Conservation (phyloP, 2,113 vertebrate species). For the Garra rufa region DNA sequence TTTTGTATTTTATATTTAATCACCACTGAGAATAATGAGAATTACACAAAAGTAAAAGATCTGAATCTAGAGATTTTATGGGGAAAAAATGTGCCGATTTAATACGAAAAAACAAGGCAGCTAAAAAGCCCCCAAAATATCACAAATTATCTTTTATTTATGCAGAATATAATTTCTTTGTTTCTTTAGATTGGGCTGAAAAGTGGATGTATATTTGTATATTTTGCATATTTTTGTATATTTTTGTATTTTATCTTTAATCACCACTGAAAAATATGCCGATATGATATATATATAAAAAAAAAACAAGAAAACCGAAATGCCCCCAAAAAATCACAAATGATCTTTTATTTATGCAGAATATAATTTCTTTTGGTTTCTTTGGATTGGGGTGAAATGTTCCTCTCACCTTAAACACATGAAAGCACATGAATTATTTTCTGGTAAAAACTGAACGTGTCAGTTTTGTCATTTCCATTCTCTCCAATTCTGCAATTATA, state of each 20-base stretch:
- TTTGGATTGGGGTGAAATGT: background rate
- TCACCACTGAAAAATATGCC: too few relatives aligned
- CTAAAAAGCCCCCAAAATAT: too few relatives aligned
- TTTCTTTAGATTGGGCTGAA: background rate
- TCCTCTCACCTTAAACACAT: background rate
- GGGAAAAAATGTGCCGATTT: too few relatives aligned
- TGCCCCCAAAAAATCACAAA: too few relatives aligned
- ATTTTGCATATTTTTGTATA: too few relatives aligned
- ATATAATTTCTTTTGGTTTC: background rate
- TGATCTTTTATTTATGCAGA: background rate
- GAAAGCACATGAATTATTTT: too few relatives aligned
- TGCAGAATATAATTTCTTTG: background rate
- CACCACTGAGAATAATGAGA: too few relatives aligned
- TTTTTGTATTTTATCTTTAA: too few relatives aligned
- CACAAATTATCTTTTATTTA: background rate
- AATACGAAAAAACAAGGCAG: too few relatives aligned
- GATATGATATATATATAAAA: background rate
- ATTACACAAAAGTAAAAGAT: background rate
- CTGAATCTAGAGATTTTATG: too few relatives aligned
- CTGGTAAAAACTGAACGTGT: slow-evolving; percentile 47
- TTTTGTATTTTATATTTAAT: background rate
- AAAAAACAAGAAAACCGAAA: background rate
- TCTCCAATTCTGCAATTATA: slow-evolving; percentile 77
- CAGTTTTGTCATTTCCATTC: slow-evolving; percentile 60
- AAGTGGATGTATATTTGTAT: too few relatives aligned